Conservation (phyloP, 2,888 invertebrate genomes). For the Athalia circularis region DNA sequence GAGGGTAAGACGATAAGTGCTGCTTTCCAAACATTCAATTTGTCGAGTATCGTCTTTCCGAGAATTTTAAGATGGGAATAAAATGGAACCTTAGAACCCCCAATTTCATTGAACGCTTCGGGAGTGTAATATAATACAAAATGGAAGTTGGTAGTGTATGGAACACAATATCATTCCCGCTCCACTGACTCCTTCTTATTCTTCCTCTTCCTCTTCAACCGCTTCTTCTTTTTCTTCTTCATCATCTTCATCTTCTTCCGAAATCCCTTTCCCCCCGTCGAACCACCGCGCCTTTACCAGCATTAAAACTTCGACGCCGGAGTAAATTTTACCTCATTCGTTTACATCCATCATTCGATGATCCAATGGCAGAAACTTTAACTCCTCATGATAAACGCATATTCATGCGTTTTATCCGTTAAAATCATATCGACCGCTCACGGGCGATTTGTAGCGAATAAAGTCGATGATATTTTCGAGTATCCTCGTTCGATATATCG, state of each 20-base stretch:
- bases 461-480: too few relatives aligned
- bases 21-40: slow-evolving; percentile 67
- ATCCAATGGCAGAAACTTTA: too few relatives aligned
- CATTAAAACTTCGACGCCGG: background rate
- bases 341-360: too few relatives aligned
- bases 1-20: slow-evolving; percentile 54
- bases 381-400: too few relatives aligned
- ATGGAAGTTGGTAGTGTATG: slow-evolving; percentile 36
- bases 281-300: too few relatives aligned
- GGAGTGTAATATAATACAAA: slow-evolving; percentile 42
- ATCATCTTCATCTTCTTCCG: too few relatives aligned
- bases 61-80: slow-evolving; percentile 48
- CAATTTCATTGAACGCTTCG: slow-evolving; percentile 45
- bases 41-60: slow-evolving; percentile 62
- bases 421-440: too few relatives aligned
- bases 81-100: slow-evolving; percentile 44
- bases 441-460: too few relatives aligned
- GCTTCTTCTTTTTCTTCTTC: background rate
- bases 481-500: too few relatives aligned
- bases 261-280: too few relatives aligned
- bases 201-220: background rate
- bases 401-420: too few relatives aligned
- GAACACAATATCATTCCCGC: slow-evolving; percentile 48
- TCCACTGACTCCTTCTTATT: slow-evolving; percentile 21
- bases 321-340: too few relatives aligned